These are phyloP conservation scores for Peucedramus taeniatus DNA, from an alignment of 2,113 vertebrate species.

Conservation along the genomic window DNA sequence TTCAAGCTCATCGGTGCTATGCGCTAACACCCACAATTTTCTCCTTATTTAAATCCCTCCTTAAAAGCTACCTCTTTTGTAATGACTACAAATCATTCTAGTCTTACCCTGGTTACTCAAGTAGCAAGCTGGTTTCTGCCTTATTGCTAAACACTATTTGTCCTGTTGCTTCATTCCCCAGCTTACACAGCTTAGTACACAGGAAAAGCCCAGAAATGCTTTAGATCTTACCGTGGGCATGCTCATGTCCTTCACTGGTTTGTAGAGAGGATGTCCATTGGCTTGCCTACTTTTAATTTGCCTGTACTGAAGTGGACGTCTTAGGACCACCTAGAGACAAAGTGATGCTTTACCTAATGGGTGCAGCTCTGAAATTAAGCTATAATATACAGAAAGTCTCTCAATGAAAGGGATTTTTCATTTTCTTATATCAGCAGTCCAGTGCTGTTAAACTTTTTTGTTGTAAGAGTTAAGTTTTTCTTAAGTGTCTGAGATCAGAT, in stretches of 20 bases:
- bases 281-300: neutral
- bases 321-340: neutral
- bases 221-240: fast-evolving
- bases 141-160: neutral
- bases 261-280: neutral
- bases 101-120: neutral
- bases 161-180: neutral
- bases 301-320: neutral
- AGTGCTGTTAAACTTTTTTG: neutral
- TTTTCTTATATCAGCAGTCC: neutral
- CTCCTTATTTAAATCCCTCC: neutral
- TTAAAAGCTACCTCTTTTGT: neutral
- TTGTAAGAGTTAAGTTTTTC: neutral
- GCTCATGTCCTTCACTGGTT: neutral
- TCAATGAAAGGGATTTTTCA: neutral
- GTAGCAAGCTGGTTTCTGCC: neutral
- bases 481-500: neutral
- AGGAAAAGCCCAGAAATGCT: neutral
- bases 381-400: neutral
- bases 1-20: neutral
- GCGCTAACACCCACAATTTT: neutral
- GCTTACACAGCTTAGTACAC: fast-evolving
- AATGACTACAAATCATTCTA: neutral
- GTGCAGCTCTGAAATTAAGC: neutral
- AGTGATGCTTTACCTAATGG: neutral